A percentile compares a stretch with the other conserved stretches of the same genome.
phyloP scores from a whole-genome alignment of 2,113 vertebrate genomes.

The Atlantisia rogersi region DNA sequence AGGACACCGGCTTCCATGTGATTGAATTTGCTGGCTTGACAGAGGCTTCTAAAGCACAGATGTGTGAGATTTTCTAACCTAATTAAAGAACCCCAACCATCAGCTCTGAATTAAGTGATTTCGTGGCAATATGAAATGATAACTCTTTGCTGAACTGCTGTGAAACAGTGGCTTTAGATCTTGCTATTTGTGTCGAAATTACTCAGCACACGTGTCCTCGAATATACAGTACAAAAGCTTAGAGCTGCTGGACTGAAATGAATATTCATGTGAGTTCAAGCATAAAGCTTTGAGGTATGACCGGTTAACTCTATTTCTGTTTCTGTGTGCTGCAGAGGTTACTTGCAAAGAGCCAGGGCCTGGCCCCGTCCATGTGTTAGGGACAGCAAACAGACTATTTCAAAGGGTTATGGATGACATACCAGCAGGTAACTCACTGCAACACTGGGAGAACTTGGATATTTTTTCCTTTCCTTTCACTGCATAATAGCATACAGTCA shows the following conservation, averaged over 20 bases:
- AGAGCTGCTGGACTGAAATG: slow-evolving; percentile 44
- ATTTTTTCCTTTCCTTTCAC: neutral
- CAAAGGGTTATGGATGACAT: neutral
- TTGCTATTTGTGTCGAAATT: slow-evolving; percentile 33
- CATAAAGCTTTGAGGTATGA: slow-evolving; percentile 44
- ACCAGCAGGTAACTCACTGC: neutral
- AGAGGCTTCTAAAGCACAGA: slow-evolving; percentile 53
- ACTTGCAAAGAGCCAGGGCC: slow-evolving; percentile 12
- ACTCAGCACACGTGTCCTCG: neutral
- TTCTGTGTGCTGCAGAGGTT: slow-evolving; percentile 32
- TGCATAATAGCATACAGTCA: neutral
- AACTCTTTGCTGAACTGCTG: neutral
- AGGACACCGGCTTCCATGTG: slow-evolving; percentile 68
- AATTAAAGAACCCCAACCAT: slow-evolving; percentile 69
- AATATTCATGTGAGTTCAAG: slow-evolving; percentile 69
- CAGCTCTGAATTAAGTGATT: slow-evolving; percentile 59
- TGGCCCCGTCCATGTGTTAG: neutral
- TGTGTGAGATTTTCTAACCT: slow-evolving; percentile 69
- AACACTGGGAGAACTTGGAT: neutral
- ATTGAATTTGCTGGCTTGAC: slow-evolving; percentile 72
- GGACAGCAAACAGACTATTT: neutral
- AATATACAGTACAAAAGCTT: slow-evolving; percentile 22
- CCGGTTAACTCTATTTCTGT: slow-evolving; percentile 27
- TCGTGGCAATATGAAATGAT: slow-evolving; percentile 41
- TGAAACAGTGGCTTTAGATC: neutral